Evolutionary conservation across 2,797 vertebrate species (phyloP).

Genomic region (Ceryle rudis): DNA sequence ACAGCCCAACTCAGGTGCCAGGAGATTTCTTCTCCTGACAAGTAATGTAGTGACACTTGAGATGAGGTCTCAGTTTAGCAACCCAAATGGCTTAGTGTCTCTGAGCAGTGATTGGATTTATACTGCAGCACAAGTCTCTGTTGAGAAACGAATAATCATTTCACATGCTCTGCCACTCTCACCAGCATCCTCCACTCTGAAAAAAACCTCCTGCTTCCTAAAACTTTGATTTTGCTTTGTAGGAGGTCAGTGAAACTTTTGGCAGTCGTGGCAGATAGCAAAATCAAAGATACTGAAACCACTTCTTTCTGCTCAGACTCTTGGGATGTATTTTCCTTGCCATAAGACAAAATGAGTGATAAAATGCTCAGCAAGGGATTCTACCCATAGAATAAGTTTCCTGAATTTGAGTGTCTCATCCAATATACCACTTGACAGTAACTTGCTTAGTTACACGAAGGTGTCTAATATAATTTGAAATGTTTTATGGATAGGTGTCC

Average conservation of each 20-base stretch:
- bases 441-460: too few species aligned
- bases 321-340: background rate
- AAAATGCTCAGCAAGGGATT: background rate
- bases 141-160: background rate
- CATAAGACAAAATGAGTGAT: background rate
- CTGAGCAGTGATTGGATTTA: background rate
- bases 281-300: background rate
- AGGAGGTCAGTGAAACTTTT: background rate
- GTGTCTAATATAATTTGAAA: background rate
- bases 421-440: background rate
- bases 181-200: background rate
- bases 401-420: background rate
- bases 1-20: background rate
- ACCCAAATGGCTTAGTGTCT: background rate
- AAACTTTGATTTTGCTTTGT: background rate
- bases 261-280: background rate
- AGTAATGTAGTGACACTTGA: background rate
- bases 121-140: background rate
- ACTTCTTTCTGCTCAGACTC: background rate
- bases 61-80: background rate
- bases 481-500: background rate
- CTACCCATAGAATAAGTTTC: background rate
- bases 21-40: background rate
- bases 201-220: background rate
- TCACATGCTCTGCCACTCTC: background rate